These are phyloP conservation scores for Dicentrarchus labrax DNA, from an alignment of 2,113 vertebrate genomes.

Conservation along the genomic window DNA sequence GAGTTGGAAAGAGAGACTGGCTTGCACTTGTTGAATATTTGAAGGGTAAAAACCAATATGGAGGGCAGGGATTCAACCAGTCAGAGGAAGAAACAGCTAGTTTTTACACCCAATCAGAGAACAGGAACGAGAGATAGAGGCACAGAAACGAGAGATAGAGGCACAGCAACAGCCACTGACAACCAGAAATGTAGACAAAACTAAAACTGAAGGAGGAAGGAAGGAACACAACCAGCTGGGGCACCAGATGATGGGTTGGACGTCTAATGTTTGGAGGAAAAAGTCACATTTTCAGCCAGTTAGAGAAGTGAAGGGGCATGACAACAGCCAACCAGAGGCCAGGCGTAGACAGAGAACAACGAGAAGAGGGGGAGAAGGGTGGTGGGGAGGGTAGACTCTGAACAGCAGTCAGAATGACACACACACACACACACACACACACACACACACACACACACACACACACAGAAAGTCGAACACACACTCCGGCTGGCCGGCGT, in stretches of 20 bases:
- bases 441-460: slow-evolving; percentile 44
- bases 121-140: slow-evolving; percentile 19
- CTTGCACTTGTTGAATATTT: slow-evolving; percentile 1
- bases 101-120: slow-evolving; percentile 3
- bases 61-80: not conserved
- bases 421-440: slow-evolving; percentile 43
- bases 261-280: slow-evolving; percentile 11
- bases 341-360: slow-evolving; percentile 26
- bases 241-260: slow-evolving; percentile 15
- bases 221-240: slow-evolving; percentile 16
- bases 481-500: slow-evolving; percentile 40
- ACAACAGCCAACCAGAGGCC: slow-evolving; percentile 55
- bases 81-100: not conserved
- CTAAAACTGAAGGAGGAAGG: slow-evolving; percentile 13
- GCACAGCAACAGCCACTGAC: slow-evolving; percentile 27
- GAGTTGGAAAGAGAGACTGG: not conserved
- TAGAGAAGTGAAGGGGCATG: slow-evolving; percentile 43
- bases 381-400: slow-evolving; percentile 7
- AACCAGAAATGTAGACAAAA: slow-evolving; percentile 29
- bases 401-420: slow-evolving; percentile 41
- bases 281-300: slow-evolving; percentile 52
- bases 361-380: not conserved
- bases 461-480: slow-evolving; percentile 35
- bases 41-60: slow-evolving; percentile 10
- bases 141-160: slow-evolving; percentile 16